Evolutionary conservation across 1,140 invertebrate species (phyloP).

Genomic region (Gonatopus flavifemur): DNA sequence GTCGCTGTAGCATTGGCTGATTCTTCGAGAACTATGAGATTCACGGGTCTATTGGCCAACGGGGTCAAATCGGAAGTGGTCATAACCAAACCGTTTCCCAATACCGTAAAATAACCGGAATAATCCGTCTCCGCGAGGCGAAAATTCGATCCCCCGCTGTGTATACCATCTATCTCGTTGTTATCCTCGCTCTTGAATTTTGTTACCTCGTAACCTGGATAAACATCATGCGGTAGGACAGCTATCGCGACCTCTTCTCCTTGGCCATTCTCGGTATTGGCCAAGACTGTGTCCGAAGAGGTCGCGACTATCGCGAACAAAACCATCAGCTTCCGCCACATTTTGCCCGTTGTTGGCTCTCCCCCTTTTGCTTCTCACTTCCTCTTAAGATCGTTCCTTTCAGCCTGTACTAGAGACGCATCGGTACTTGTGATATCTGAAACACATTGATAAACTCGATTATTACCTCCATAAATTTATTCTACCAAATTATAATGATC

Average conservation of each 20-base stretch:
- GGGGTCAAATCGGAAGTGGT: constrained; percentile 81
- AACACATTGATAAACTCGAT: no score
- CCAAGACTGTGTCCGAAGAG: constrained; percentile 17
- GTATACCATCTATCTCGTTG: no score
- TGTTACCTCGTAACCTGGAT: constrained; percentile 82
- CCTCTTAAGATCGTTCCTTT: constrained; percentile 11
- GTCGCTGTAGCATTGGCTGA: constrained; percentile 75
- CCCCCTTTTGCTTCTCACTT: not conserved
- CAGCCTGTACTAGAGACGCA: constrained; percentile 29
- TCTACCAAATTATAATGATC: no score
- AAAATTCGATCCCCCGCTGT: constrained; percentile 64
- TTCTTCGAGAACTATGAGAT: constrained; percentile 79
- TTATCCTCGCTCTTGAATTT: constrained; percentile 60
- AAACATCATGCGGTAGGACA: constrained; percentile 78
- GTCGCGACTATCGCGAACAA: constrained; percentile 10
- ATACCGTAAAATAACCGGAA: constrained; percentile 81
- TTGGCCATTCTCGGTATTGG: constrained; percentile 27
- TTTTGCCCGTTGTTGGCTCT: constrained; percentile 15
- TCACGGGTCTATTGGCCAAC: constrained; percentile 76
- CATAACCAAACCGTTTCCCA: constrained; percentile 88
- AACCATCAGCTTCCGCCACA: constrained; percentile 16
- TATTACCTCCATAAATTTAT: no score
- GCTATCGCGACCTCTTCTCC: no score
- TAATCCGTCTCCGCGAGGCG: constrained; percentile 74
- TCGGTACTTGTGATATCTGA: constrained; percentile 19